A percentile compares a stretch with the other conserved stretches of the same genome.
These are phyloP conservation scores for Oscheius sp. DNA, from an alignment of 2,888 invertebrate species.

Conservation along the genomic window DNA sequence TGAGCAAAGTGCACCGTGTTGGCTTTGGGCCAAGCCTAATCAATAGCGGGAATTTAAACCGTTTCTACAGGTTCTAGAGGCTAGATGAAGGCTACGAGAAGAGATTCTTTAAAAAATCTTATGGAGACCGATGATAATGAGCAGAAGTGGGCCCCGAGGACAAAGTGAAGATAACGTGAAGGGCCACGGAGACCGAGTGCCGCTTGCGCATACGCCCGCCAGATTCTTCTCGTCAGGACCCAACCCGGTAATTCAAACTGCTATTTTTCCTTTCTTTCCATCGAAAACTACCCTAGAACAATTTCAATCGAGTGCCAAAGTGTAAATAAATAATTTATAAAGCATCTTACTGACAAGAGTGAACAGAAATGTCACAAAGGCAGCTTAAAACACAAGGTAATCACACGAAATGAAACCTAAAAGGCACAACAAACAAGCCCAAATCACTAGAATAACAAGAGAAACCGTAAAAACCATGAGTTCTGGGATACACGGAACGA, in stretches of 20 bases:
- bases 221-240: constrained; percentile 27
- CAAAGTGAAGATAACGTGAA: no score
- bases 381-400: constrained; percentile 20
- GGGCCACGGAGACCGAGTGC: no score
- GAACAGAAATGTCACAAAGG: constrained; percentile 1
- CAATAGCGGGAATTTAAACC: no score
- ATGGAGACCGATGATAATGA: no score
- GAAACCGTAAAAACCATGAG: constrained; percentile 41
- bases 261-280: constrained; percentile 24
- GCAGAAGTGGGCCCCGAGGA: no score
- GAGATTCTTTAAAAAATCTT: no score
- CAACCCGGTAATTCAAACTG: constrained; percentile 36
- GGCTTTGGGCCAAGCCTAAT: no score
- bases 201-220: no score
- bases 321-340: constrained; percentile 27
- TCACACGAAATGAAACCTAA: constrained; percentile 24
- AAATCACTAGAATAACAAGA: constrained; percentile 46
- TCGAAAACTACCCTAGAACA: neutral
- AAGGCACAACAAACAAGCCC: constrained; percentile 38
- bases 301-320: neutral
- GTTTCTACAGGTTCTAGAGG: no score
- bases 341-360: constrained; percentile 15
- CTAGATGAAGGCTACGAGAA: no score
- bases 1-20: no score
- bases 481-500: constrained; percentile 20